Base-by-base conservation (phyloP, 1,140 invertebrate species). In the Pygmarrhopalites habei region DNA sequence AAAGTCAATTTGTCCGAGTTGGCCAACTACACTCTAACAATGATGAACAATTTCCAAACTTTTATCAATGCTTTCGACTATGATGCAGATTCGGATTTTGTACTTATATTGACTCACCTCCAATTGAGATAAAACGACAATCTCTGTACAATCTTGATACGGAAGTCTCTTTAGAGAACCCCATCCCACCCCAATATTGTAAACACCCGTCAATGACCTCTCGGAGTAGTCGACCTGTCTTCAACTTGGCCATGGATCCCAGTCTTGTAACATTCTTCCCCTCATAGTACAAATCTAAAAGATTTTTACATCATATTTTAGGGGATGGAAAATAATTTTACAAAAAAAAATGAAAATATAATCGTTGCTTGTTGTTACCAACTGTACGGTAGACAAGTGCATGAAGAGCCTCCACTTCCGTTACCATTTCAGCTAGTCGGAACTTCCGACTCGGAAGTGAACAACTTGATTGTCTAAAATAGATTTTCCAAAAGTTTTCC, bases 401-500 rank as follows among this genome's bases (percentile, higher is more conserved):
- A 59, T 78, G 58, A 25, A 83, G 62, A 12, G 74, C 58, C 71
- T 83, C 82, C 23, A 83, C 71, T 71, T 83, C 82, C 26, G 80
- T 80, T n/a, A 76, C 72, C 46, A 83, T 67, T 71, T 83, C 82
- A 51, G 82, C 82, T 46, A 83, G 71, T n/a, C n/a, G n/a, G n/a
- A n/a, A n/a, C n/a, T n/a, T n/a, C n/a, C n/a, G n/a, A n/a, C n/a
- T 21, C 44, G 5, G 71, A 77, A 84, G 57, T 82, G 79, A 21
- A 84, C 76, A 3, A 69, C 62, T 72, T 83, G 82, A 71, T 83
- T 79, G 65, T 79, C 72, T 2, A 82, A 71, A 10, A 83, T 63
- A 5, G 80, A 72, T 47, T 74, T 66, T 17, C 80, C 82, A 73
- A 83, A 83, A 10, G 75, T 75, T 35, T 73, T 58, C 53, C 82